Base-by-base conservation (phyloP, 2,797 vertebrate genomes). In the Chanos chanos region DNA sequence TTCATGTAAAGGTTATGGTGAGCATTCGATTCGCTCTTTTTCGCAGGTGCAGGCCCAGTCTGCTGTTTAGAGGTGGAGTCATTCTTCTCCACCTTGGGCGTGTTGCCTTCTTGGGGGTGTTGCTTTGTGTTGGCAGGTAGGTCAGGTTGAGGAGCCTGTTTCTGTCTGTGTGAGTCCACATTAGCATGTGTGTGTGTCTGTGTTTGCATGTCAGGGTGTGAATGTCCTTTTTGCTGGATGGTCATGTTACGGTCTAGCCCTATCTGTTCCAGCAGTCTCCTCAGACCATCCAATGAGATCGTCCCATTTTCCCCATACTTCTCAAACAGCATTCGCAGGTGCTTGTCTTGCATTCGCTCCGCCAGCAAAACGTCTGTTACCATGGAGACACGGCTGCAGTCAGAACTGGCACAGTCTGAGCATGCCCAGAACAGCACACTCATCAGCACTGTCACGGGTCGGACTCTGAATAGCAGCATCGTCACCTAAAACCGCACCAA, bases 221-320 rank as follows among this genome's bases (percentile, higher is more conserved):
- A 19, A 2, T 77, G 66, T 34, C 83, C 68, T 3, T 69, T 81
- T 56, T 87, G 88, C 12, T 82, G 80, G 45, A 90, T 83, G 44
- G 43, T 86, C 15, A 93, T 87, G 66, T 91, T 75, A 49, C 85
- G 91, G 77, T 90, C 91, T 60, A 96, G 75, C 0, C 93, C 94
- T 50, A 98, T 87, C 7, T 81, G 94, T 49, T 86, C 82, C 1
- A 99, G 71, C 21, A 99, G 84, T 12, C 89, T 92, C 75, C 81
- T 89, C 5, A 99, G 85, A 0, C 94, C 95, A 21, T 86, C 85
- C 64, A 97, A 51, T 0, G 93, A 93, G 64, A 99, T 88, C 68
- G 86, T 92, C 47, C 94, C 93, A 8, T 98, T 99, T 56, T 98
- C 92, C 16, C 96, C 95, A 0, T 92, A 99, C 73, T 92, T 92